These are phyloP conservation scores for Patella caerulea DNA, from an alignment of 2,888 invertebrate genomes.

Conservation along the genomic window DNA sequence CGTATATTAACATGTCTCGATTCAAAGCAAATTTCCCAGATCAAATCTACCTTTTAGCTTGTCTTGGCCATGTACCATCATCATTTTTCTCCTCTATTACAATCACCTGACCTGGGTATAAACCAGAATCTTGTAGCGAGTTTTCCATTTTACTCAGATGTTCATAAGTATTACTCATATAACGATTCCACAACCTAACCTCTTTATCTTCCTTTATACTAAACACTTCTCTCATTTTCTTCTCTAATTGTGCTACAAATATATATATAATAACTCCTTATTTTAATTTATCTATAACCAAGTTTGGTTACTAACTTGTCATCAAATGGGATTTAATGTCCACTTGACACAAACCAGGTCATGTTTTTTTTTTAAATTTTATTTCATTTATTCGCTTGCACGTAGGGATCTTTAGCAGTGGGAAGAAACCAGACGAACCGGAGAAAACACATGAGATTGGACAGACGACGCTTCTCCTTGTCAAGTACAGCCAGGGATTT, in stretches of 20 bases:
- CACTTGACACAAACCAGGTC: not conserved
- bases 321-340: too few species aligned
- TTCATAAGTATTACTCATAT: slow-evolving; percentile 71
- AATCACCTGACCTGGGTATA: slow-evolving; percentile 71
- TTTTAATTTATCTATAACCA: too few species aligned
- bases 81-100: slow-evolving; percentile 72
- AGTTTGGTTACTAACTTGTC: too few species aligned
- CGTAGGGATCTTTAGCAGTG: too few species aligned
- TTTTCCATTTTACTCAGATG: slow-evolving; percentile 69
- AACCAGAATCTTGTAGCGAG: slow-evolving; percentile 72
- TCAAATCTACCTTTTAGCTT: slow-evolving; percentile 58
- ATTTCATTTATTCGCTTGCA: too few species aligned
- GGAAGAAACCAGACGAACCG: too few species aligned
- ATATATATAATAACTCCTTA: not conserved
- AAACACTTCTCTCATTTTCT: slow-evolving; percentile 70
- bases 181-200: slow-evolving; percentile 72
- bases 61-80: slow-evolving; percentile 73
- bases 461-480: too few species aligned
- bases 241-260: slow-evolving; percentile 64
- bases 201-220: slow-evolving; percentile 70
- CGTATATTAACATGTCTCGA: too few species aligned
- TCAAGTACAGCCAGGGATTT: too few species aligned
- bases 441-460: too few species aligned
- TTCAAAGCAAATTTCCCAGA: too few species aligned
- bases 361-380: not conserved